phyloP scores from a whole-genome alignment of 1,140 invertebrate genomes.

The Drosophila sp. region DNA sequence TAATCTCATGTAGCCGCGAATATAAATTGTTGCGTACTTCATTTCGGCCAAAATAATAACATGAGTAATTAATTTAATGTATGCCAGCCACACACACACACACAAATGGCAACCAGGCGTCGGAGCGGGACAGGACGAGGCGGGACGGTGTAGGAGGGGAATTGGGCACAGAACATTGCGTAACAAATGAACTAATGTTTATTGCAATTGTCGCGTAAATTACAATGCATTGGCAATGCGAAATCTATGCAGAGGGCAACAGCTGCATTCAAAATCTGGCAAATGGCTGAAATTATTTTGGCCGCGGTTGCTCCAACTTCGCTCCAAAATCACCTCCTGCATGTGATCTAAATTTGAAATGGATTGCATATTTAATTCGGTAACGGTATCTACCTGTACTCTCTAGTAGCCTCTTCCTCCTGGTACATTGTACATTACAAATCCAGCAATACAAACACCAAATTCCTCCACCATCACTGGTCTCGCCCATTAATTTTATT shows the following conservation, averaged over 20 bases:
- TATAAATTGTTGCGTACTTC: slow-evolving; percentile 83
- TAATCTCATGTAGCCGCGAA: slow-evolving; percentile 79
- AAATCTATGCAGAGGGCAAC: slow-evolving; percentile 58
- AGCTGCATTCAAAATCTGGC: slow-evolving; percentile 68
- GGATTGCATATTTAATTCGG: slow-evolving; percentile 44
- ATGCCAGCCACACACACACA: slow-evolving; percentile 66
- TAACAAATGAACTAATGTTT: slow-evolving; percentile 80
- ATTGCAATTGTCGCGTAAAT: slow-evolving; percentile 80
- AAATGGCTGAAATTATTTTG: slow-evolving; percentile 76
- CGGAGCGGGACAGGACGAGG: not conserved
- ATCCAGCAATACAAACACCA: slow-evolving; percentile 30
- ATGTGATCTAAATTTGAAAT: slow-evolving; percentile 39
- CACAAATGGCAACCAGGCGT: slow-evolving; percentile 4
- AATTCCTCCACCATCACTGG: slow-evolving; percentile 22
- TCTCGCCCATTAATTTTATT: slow-evolving; percentile 72
- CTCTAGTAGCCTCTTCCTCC: slow-evolving; percentile 12
- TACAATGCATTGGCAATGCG: slow-evolving; percentile 60
- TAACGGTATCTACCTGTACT: slow-evolving; percentile 30
- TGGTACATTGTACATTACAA: not conserved
- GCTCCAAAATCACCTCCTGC: slow-evolving; percentile 9
- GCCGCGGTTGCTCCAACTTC: slow-evolving; percentile 43
- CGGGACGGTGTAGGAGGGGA: slow-evolving; percentile 8
- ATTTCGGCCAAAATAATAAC: slow-evolving; percentile 81
- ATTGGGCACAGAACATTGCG: slow-evolving; percentile 41
- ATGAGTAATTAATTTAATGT: slow-evolving; percentile 82